Conservation (phyloP, 1,140 invertebrate species). For the Colletes latitarsis region DNA sequence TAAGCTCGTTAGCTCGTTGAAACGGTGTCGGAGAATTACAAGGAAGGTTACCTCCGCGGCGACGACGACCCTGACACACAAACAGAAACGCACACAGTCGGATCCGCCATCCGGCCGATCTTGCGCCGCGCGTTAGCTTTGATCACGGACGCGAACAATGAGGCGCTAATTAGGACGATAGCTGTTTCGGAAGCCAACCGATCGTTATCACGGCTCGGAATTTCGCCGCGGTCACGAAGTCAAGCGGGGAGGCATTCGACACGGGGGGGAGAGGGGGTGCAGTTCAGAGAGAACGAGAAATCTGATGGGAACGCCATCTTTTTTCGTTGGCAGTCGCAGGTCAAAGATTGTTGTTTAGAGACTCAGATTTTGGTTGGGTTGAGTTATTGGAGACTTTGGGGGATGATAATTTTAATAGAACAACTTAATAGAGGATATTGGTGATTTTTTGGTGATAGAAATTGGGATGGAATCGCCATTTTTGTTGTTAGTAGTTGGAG, state of each 20-base stretch:
- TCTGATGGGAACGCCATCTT: too few species aligned
- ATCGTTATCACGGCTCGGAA: constrained; percentile 30
- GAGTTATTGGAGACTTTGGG: too few species aligned
- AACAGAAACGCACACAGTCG: too few species aligned
- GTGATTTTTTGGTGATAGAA: too few species aligned
- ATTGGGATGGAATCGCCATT: too few species aligned
- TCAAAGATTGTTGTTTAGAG: too few species aligned
- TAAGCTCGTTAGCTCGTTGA: constrained; percentile 18
- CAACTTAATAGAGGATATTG: too few species aligned
- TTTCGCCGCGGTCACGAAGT: constrained; percentile 15
- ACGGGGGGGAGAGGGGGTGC: neutral
- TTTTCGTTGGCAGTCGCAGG: too few species aligned
- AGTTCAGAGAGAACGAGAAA: neutral
- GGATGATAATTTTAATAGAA: too few species aligned
- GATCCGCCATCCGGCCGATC: constrained; percentile 15
- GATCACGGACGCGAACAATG: constrained; percentile 52
- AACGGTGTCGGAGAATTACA: neutral
- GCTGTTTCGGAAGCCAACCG: constrained; percentile 26
- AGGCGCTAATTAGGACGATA: constrained; percentile 46
- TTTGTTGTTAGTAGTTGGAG: too few species aligned
- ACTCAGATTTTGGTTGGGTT: too few species aligned
- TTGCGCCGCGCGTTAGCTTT: constrained; percentile 13
- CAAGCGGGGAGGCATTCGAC: neutral
- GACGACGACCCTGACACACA: constrained; percentile 28
- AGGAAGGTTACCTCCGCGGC: constrained; percentile 5